Evolutionary conservation across 2,888 invertebrate genomes (phyloP).

Genomic region (Hipparchia semele): DNA sequence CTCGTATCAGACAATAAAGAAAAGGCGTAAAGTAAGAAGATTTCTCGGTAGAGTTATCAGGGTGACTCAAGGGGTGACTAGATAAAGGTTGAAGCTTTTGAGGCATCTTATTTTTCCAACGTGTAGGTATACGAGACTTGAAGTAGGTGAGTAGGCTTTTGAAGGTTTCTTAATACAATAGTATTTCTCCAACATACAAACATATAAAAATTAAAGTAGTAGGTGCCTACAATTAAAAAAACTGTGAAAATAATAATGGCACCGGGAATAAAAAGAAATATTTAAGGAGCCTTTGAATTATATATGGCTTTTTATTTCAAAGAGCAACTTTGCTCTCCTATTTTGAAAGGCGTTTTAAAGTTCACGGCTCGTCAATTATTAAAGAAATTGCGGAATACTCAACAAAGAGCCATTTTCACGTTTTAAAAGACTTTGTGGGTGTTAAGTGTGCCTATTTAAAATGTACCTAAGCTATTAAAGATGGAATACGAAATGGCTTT

Average conservation of each 20-base stretch:
- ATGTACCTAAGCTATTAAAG: neutral
- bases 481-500: constrained; percentile 3
- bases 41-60: no score
- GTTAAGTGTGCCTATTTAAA: neutral
- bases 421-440: constrained; percentile 8
- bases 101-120: no score
- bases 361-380: constrained; percentile 17
- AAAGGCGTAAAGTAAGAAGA: no score
- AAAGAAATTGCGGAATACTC: constrained; percentile 9
- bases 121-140: no score
- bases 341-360: constrained; percentile 20
- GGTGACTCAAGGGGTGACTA: no score
- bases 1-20: no score
- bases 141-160: no score
- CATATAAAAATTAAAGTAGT: no score
- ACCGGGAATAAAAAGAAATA: neutral
- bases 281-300: constrained; percentile 7
- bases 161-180: no score
- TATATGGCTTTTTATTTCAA: constrained; percentile 1
- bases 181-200: neutral
- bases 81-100: no score
- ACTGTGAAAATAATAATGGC: neutral
- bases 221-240: no score
- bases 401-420: constrained; percentile 2
- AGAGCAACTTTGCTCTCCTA: constrained; percentile 16